A percentile compares a stretch with the other conserved stretches of the same genome.
These are phyloP conservation scores for Crepidodera aurea DNA, from an alignment of 2,888 invertebrate species.

Conservation along the genomic window DNA sequence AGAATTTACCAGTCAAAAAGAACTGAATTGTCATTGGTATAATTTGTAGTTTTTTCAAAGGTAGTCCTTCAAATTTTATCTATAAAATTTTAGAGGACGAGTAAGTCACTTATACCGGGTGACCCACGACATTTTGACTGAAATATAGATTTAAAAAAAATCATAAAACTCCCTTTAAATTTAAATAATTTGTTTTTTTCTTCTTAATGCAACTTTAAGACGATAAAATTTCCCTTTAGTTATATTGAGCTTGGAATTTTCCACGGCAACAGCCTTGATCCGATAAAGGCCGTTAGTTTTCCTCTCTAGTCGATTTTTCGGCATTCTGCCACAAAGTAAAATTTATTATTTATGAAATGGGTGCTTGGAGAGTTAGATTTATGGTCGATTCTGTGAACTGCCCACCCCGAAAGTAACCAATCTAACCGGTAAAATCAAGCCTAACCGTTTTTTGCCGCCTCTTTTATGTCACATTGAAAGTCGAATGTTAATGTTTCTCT, in stretches of 20 bases:
- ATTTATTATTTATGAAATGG: conserved; percentile 35
- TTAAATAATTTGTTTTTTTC: too few species aligned
- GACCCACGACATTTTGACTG: too few species aligned
- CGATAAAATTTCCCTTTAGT: conserved; percentile 1
- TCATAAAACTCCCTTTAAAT: too few species aligned
- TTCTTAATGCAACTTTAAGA: too few species aligned
- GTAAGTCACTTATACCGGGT: too few species aligned
- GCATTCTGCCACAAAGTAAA: conserved; percentile 19
- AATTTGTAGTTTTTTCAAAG: too few species aligned
- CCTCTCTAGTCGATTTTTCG: conserved; percentile 20
- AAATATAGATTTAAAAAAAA: too few species aligned
- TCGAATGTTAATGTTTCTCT: not conserved
- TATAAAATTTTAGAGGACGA: too few species aligned
- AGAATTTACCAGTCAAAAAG: too few species aligned
- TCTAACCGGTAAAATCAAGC: conserved; percentile 13
- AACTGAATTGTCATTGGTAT: too few species aligned
- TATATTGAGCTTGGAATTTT: conserved; percentile 11
- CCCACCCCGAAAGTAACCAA: conserved; percentile 8
- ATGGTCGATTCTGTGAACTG: conserved; percentile 21
- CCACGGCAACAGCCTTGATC: conserved; percentile 12
- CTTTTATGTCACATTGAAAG: not conserved
- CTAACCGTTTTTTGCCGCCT: not conserved
- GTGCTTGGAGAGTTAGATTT: conserved; percentile 28
- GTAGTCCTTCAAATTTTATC: too few species aligned
- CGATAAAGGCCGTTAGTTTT: conserved; percentile 29